Evolutionary conservation across 1,140 invertebrate genomes (phyloP), one percentile per base, ranked within the genome.

Genomic region (Heliconius melpomene): DNA sequence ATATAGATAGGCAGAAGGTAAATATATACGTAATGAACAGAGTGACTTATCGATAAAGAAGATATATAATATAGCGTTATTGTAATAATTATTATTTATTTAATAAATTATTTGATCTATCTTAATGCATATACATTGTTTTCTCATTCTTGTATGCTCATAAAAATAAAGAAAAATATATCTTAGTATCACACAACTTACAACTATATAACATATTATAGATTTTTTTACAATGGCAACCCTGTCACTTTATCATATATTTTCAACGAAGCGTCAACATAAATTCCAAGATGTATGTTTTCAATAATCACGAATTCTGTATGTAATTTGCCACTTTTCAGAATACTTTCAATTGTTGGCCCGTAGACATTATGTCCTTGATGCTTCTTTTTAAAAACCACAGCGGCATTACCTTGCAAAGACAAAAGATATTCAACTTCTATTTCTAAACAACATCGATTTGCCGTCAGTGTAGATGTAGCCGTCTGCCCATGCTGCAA

Each of bases 311-410:
- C 86, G 6, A 83, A 80, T 75, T 90, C 89, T 54, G 88, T n/a
- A n/a, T n/a, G n/a, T 18, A 92, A 73, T 7, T 84, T 88, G 13
- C 80, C 89, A 57, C 75, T 84, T 38, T 83, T 84, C 79, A 93
- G 82, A 7, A 94, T 77, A 38, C 82, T 83, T 8, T 80, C 78
- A 7, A 93, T 88, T 23, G 81, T 77, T 0, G 89, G 90, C 23
- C 87, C 89, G 75, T 84, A 90, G 38, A 93, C 92, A 81, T 93
- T 88, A 36, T 92, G 91, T 7, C 86, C 88, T 3, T 86, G 88
- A 26, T 83, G 80, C 1, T 72, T 16, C 7, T 80, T 86, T 60
- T 81, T 89, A 32, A 85, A 92, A 74, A 92, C 92, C 2, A 90
- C 88, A 1, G 87, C 91, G 3, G 91, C 79, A 79, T 89, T 88